Base-by-base conservation (phyloP, 2,888 invertebrate species). In the Keiferia lycopersicella region DNA sequence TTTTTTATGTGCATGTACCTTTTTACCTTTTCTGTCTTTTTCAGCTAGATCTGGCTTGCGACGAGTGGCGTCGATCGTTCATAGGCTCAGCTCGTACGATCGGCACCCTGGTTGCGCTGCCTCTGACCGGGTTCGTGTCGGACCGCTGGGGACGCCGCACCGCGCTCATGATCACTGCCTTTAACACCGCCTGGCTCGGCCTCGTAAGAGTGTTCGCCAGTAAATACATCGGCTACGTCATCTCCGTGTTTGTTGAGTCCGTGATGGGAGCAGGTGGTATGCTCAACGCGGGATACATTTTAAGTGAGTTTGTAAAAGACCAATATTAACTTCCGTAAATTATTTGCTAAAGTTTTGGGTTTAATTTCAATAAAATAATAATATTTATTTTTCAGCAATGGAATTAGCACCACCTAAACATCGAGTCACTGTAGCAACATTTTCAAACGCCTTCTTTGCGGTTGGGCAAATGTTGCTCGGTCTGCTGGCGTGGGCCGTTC, bases 11-110 rank as follows among this genome's bases (percentile, higher is more conserved):
- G 4, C n/a, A n/a, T n/a, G n/a, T n/a, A n/a, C n/a, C n/a, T 45
- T 11, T 16, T 14, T 1, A 14, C 16, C n/a, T 45, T n/a, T n/a
- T 14, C 8, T 14, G 14, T 26, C 11, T 1, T 22, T 81, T 79
- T 8, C 78, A 95, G 95, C 94, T 93, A 74, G 86, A 82, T 30
- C 77, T 95, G 18, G 93, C 93, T 2, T 95, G 95, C 71, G 92
- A 93, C 26, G 91, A 88, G 89, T 96, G 96, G 96, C 94, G 94
- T 68, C 86, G 96, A 22, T 92, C 95, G 0, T 75, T 96, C 63
- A 94, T 96, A 39, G 96, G 96, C 0, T 94, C 95, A 0, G 83
- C 94, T 1, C 94, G 95, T 67, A 95, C 94, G 59, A 71, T 94
- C 45, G 96, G 95, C 26, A 94, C 94, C 66, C 93, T 96, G 72